Evolutionary conservation across 2,113 vertebrate genomes (phyloP), one percentile per base, ranked within the genome.

Genomic region (Corythornis vintsioides): DNA sequence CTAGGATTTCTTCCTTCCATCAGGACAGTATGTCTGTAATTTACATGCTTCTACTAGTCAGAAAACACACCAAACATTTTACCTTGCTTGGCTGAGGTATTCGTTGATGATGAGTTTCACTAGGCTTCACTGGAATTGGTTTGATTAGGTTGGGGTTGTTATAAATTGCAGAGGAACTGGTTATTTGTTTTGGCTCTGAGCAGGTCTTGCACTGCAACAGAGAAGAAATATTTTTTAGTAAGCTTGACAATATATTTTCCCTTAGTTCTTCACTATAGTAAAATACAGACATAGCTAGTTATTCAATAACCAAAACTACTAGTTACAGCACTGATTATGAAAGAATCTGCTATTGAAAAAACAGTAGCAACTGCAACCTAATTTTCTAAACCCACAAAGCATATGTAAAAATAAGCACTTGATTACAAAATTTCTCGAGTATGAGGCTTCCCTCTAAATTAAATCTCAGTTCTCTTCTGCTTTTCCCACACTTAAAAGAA

Each of bases 161-260:
- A 60, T 96, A 97, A 71, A 99, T 98, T 73, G 98, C 98, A 63
- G 98, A 98, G 31, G 98, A 98, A 67, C 98, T 98, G 64, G 98
- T 98, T n/a, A 99, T 99, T 96, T 98, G 98, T 97, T 99, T 99
- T 69, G 99, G 99, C 96, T 99, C 99, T 18, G 98, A 98, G 81
- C 98, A 97, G 13, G 98, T 97, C 94, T 99, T 98, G 81, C 97
- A 98, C 98, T 98, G 95, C 76, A 98, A 97, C 10, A 66, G 48
- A 93, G 93, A 92, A 83, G 21, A 17, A 25, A 26, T 21, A 55
- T 52, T 93, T 90, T 89, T 76, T 15, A 85, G 12, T 13, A 35
- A 84, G 78, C 60, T 17, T 59, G 65, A 57, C 26, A 42, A 0
- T 28, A n/a, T 43, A 18, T 83, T 76, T 53, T n/a, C 64, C 40